Base-by-base conservation (phyloP, 2,113 vertebrate species). In the Cinclus cinclus region DNA sequence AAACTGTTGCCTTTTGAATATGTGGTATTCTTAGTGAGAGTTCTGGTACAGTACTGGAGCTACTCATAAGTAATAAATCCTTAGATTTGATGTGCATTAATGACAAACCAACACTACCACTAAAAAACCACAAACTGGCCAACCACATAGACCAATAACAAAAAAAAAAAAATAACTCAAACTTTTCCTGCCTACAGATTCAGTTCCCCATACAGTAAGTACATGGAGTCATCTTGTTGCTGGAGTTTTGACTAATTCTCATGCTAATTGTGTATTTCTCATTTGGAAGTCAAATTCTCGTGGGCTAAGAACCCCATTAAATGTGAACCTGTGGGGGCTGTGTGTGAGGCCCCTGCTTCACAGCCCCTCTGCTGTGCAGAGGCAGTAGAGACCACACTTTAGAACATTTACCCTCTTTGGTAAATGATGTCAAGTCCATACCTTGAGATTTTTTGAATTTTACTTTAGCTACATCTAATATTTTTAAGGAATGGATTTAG, bases 1-100 rank as follows among this genome's bases (percentile, higher is more conserved):
- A 92, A 94, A 67, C 15, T 71, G 69, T 81, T 92, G 73, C 52
- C 79, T 89, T 95, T 74, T 70, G 65, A 90, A 76, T 90, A 64
- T 28, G 37, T 92, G 65, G 39, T 84, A 22, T 47, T 95, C 46
- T 86, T 95, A 78, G 92, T 87, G 68, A 80, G 87, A 86, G 31
- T 92, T 78, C 91, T 1, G 4, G 46, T 58, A 50, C 31, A 84
- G 60, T 12, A 55, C 33, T n/a, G 50, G 37, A 39, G 12, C 28
- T 82, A 20, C 12, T 53, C 15, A 5, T 17, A 62, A 62, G 33
- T 35, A 88, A 37, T 65, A 90, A 69, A 46, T n/a, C 4, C 25
- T 63, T 8, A 37, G 15, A 50, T 85, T 55, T 90, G 24, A 39
- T 77, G 37, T 77, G n/a, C 16, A 10, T 83, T 76, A 73, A n/a